phyloP scores from a whole-genome alignment of 2,797 vertebrate genomes.

The Myiotriccus ornatus region DNA sequence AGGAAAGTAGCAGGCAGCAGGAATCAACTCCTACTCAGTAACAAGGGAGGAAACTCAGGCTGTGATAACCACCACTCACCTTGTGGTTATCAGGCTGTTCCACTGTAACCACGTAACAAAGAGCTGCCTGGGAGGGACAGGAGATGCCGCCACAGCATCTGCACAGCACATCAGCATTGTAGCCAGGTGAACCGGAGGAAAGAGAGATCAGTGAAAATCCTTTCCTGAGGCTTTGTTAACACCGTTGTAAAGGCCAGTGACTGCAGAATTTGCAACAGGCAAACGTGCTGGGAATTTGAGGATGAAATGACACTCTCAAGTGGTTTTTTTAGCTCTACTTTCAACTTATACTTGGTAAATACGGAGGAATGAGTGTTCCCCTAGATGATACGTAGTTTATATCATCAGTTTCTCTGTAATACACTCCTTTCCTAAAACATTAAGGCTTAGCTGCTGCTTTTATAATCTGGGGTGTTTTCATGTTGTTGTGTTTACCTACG shows the following conservation, averaged over 20 bases:
- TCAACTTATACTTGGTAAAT: background rate
- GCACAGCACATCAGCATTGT: rapidly evolving
- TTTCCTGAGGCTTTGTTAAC: background rate
- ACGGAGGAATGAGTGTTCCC: background rate
- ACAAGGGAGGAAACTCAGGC: background rate
- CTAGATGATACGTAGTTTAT: background rate
- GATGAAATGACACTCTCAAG: background rate
- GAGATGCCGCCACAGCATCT: background rate
- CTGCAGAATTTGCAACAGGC: background rate
- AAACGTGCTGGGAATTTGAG: background rate
- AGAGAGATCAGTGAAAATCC: background rate
- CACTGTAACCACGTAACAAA: background rate
- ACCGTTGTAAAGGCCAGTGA: background rate
- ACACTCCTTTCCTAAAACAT: background rate
- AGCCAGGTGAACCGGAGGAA: background rate
- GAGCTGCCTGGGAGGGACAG: background rate
- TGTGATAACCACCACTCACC: background rate
- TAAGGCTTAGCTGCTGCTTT: background rate
- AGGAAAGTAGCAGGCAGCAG: background rate
- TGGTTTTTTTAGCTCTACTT: background rate
- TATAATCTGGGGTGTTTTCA: background rate
- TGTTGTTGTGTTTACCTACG: background rate
- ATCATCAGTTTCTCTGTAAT: background rate
- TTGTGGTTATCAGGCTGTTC: background rate
- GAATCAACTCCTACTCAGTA: background rate